phyloP scores from a whole-genome alignment of 2,113 vertebrate genomes.

The Melanerpes formicivorus region DNA sequence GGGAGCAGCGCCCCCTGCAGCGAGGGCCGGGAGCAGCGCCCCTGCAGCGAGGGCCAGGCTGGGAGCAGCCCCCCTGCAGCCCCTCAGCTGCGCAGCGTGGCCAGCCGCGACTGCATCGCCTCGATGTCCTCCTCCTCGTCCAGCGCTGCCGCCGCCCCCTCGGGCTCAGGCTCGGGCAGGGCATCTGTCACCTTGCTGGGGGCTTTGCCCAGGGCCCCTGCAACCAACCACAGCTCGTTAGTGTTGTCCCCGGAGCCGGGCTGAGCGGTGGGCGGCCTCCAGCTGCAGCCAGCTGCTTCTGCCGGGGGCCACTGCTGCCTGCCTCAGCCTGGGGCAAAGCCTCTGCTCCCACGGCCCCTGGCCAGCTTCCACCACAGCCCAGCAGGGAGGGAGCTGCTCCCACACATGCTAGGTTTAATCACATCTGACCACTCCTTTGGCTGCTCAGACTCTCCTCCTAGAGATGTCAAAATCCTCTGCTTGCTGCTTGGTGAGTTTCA shows the following conservation, averaged over 20 bases:
- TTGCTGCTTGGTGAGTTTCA: too few species aligned
- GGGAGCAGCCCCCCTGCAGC: background rate
- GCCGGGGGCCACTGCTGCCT: too few species aligned
- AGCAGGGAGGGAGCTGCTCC: background rate
- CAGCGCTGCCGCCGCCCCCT: slow-evolving; percentile 82
- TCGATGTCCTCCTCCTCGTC: slow-evolving; percentile 94
- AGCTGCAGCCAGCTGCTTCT: too few species aligned
- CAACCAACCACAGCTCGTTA: background rate
- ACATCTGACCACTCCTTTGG: too few species aligned
- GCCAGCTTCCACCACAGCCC: background rate
- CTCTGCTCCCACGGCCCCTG: background rate
- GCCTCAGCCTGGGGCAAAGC: too few species aligned
- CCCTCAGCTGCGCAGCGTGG: slow-evolving; percentile 90
- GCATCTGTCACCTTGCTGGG: slow-evolving; percentile 94
- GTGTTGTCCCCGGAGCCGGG: fast-evolving
- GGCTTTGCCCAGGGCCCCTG: slow-evolving; percentile 97
- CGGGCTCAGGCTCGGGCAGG: slow-evolving; percentile 86
- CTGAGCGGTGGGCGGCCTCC: background rate
- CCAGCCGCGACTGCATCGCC: slow-evolving; percentile 94
- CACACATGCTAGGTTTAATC: too few species aligned
- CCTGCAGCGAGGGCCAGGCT: background rate
- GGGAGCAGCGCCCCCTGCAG: too few species aligned
- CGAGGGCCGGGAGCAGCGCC: background rate
- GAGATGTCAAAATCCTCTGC: too few species aligned
- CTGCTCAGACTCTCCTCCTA: too few species aligned